phyloP scores from a whole-genome alignment of 2,113 vertebrate genomes.

The Falcunculus frontatus region DNA sequence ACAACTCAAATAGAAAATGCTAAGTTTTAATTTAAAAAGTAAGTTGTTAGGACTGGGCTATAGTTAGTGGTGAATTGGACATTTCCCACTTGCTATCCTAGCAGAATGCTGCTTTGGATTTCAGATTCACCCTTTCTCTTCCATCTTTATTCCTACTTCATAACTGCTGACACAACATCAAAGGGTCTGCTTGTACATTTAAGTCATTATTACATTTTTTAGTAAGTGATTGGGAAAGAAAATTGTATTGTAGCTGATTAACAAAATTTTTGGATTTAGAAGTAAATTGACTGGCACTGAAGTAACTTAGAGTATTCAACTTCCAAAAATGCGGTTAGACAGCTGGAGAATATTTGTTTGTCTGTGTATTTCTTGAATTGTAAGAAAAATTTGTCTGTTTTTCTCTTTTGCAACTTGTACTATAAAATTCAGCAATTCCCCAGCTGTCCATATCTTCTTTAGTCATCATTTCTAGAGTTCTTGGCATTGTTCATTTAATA shows the following conservation, averaged over 20 bases:
- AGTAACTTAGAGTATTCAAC: background rate
- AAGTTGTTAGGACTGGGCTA: background rate
- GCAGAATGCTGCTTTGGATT: background rate
- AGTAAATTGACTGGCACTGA: background rate
- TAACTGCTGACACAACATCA: background rate
- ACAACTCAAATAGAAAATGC: background rate
- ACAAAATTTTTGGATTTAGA: background rate
- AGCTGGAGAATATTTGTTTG: background rate
- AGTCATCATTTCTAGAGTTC: background rate
- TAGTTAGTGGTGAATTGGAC: background rate
- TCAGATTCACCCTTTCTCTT: background rate
- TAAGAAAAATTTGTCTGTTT: background rate
- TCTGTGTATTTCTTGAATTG: background rate
- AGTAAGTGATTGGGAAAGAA: background rate
- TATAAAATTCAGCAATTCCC: background rate
- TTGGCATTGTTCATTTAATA: background rate
- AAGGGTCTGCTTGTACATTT: background rate
- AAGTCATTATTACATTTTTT: background rate
- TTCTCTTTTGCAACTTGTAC: background rate
- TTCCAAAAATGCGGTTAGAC: background rate
- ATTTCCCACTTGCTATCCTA: background rate
- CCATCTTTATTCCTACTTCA: background rate
- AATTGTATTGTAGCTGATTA: background rate
- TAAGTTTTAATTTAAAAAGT: background rate
- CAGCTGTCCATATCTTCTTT: background rate